Conservation (phyloP, 2,797 vertebrate species). For the Champsocephalus gunnari region DNA sequence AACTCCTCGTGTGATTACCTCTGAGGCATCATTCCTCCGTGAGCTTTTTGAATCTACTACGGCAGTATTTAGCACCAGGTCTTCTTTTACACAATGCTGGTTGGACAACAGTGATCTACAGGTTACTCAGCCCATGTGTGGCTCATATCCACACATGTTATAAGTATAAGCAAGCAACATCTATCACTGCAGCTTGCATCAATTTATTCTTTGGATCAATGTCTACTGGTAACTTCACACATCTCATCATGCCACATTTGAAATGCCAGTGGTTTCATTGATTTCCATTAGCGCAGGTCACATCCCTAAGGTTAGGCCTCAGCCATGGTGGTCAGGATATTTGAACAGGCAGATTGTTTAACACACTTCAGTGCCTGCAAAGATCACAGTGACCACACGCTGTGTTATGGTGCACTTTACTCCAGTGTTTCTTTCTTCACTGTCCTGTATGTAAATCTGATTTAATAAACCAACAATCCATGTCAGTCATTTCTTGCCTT, state of each 20-base stretch:
- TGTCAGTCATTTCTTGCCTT: constrained; percentile 44
- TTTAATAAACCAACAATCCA: constrained; percentile 25
- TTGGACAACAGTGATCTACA: constrained; percentile 20
- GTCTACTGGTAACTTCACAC: constrained; percentile 69
- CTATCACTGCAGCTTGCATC: constrained; percentile 35
- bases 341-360: constrained; percentile 63
- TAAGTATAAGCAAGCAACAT: constrained; percentile 9
- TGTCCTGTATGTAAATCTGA: constrained; percentile 17
- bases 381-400: constrained; percentile 37
- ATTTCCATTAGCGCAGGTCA: constrained; percentile 79
- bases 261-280: constrained; percentile 81
- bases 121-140: constrained; percentile 34
- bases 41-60: constrained; percentile 12
- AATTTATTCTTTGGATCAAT: constrained; percentile 58
- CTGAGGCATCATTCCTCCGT: constrained; percentile 22
- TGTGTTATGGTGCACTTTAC: constrained; percentile 5
- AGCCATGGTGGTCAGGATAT: constrained; percentile 54
- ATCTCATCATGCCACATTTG: constrained; percentile 79
- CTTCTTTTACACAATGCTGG: constrained; percentile 30
- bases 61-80: constrained; percentile 21
- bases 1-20: constrained; percentile 50
- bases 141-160: constrained; percentile 3
- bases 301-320: constrained; percentile 53
- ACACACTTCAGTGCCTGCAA: constrained; percentile 56
- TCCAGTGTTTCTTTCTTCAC: constrained; percentile 23